Evolutionary conservation across 1,140 invertebrate species (phyloP).

Genomic region (Agrypnia vestita): DNA sequence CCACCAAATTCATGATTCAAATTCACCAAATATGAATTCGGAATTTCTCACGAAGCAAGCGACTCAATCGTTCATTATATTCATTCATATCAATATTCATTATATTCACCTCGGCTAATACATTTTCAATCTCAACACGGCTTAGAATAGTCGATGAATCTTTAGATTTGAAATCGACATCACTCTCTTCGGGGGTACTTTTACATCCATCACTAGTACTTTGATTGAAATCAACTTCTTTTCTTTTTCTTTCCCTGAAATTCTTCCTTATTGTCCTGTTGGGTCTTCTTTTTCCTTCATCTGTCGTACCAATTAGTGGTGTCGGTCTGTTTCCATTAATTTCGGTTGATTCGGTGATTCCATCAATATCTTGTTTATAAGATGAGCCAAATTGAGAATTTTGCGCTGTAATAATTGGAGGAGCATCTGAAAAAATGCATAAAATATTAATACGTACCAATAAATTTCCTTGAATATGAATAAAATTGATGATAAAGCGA

Average conservation of each 20-base stretch:
- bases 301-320: background rate
- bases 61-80: too few relatives aligned
- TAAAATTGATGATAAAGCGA: background rate
- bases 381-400: background rate
- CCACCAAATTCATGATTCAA: background rate
- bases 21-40: too few relatives aligned
- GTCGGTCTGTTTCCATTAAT: background rate
- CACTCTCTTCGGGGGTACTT: background rate
- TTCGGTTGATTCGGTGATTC: background rate
- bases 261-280: conserved; percentile 1
- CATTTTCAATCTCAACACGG: conserved; percentile 24
- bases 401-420: background rate
- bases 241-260: conserved; percentile 26
- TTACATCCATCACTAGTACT: conserved; percentile 13
- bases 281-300: background rate
- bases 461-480: background rate
- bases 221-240: background rate
- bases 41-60: too few relatives aligned
- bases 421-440: background rate
- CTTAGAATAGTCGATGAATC: background rate
- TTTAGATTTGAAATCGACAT: conserved; percentile 2
- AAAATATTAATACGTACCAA: background rate
- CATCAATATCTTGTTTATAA: background rate
- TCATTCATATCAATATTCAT: too few relatives aligned
- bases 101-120: conserved; percentile 14